Evolutionary conservation across 2,113 vertebrate species (phyloP), one percentile per base, ranked within the genome.

Genomic region (Halcyon senegalensis): DNA sequence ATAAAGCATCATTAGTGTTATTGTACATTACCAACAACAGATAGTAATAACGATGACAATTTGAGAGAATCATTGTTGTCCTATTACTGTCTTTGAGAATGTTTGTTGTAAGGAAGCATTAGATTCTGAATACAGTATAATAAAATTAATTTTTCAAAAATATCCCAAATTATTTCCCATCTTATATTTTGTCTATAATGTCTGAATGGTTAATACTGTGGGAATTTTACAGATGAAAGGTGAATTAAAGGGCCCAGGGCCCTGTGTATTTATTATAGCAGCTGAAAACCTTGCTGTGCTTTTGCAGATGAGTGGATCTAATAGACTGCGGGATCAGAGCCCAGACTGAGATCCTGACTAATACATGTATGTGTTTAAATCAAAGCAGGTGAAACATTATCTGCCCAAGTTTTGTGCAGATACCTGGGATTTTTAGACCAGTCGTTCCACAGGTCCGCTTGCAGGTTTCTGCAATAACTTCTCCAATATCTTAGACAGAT

Each of bases 1-100:
- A 85, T 89, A 77, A 94, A 73, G 82, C 85, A 85, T 79, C 90
- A 64, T 94, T 95, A 87, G 68, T 78, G 35, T 70, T 69, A 8
- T n/a, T 55, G 25, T 81, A 72, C 44, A 28, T 88, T 50, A 95
- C 64, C 37, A 89, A 43, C 77, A 83, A 90, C 89, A 90, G n/a
- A 72, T 84, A 43, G 17, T 60, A 92, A 67, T 43, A 91, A 24
- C 27, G 69, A 18, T 37, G 82, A 88, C 21, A 77, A 31, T 92
- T 37, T 58, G 75, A 77, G 64, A 62, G 74, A 70, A 63, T 89
- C 28, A 21, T 64, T 60, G 27, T 18, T 8, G 51, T 84, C 83
- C 64, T 80, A 24, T 51, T 84, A 44, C 31, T 93, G 69, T 84
- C 48, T 93, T 75, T n/a, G 30, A 82, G 64, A 74, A 63, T 43